Evolutionary conservation across 2,888 invertebrate genomes (phyloP), one percentile per base, ranked within the genome.

Genomic region (Eilema caniola): DNA sequence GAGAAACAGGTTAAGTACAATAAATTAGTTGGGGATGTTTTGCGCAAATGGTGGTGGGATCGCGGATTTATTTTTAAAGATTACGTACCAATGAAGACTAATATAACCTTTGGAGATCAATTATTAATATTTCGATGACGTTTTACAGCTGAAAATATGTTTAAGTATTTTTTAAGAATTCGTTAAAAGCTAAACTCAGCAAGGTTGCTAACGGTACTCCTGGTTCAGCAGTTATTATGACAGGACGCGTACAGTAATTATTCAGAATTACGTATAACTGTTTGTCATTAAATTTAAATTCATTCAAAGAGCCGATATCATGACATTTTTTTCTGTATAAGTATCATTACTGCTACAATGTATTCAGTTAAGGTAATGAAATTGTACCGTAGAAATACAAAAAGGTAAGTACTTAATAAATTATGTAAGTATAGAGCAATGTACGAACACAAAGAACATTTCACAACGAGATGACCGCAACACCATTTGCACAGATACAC

Each of bases 1-100:
- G 65, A 11, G 23, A 65, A 65, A 66, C 31, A 28, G 41, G 73
- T 78, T 81, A 82, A 81, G 82, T 82, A 81, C 82, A 65, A 77
- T 31, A 37, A 63, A 59, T 67, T 69, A 73, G 63, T 53, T 70
- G 66, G 71, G 64, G 61, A 56, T 66, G 31, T 70, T 74, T 53
- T 73, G 70, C 37, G 31, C 62, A 47, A 72, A 66, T 62, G 69
- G 66, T 66, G 23, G 4, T 3, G 64, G 3, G 65, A 41, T 24
- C 16, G 1, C 20, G 10, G 10, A 8, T n/a, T n/a, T n/a, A n/a
- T n/a, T 8, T n/a, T 10, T 53, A 8, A 53, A 53, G n/a, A 53
- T 53, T 0, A n/a, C n/a, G 1, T 53, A n/a, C n/a, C 53, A 53
- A 1, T 53, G n/a, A 53, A n/a, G 20, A 53, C n/a, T 53, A 53